Conservation (phyloP, 2,113 vertebrate species). For the Aphelocoma coerulescens region DNA sequence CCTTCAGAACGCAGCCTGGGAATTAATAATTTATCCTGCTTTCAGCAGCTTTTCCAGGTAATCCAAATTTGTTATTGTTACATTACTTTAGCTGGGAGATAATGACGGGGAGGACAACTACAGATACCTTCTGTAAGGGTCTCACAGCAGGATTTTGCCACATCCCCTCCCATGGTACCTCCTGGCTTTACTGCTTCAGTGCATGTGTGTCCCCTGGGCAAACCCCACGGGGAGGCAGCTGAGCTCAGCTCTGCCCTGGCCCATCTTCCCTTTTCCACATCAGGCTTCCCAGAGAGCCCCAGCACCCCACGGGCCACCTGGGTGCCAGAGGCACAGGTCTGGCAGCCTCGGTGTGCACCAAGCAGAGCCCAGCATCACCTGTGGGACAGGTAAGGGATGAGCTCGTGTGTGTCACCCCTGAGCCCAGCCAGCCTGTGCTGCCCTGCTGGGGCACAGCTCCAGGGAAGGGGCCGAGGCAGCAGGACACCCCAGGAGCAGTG, state of each 20-base stretch:
- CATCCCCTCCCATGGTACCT: background rate
- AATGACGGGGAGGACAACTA: background rate
- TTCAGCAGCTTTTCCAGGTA: constrained; percentile 3
- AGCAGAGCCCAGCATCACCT: background rate
- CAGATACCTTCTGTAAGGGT: background rate
- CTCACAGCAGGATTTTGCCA: background rate
- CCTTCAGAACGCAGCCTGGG: background rate
- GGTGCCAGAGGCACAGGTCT: background rate
- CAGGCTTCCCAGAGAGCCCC: background rate
- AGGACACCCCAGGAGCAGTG: accelerated
- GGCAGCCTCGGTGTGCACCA: background rate
- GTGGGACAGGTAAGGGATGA: background rate
- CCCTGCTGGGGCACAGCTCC: background rate
- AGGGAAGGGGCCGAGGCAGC: background rate
- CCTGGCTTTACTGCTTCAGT: background rate
- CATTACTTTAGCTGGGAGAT: background rate
- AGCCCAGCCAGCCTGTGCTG: background rate
- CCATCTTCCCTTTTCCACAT: background rate
- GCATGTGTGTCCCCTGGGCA: accelerated
- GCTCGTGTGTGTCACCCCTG: background rate
- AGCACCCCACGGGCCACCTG: accelerated
- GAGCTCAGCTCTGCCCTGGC: background rate
- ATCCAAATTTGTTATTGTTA: background rate
- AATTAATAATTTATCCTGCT: background rate
- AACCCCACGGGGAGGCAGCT: background rate